These are phyloP conservation scores for Champsocephalus esox DNA, from an alignment of 2,797 vertebrate genomes.

Conservation along the genomic window DNA sequence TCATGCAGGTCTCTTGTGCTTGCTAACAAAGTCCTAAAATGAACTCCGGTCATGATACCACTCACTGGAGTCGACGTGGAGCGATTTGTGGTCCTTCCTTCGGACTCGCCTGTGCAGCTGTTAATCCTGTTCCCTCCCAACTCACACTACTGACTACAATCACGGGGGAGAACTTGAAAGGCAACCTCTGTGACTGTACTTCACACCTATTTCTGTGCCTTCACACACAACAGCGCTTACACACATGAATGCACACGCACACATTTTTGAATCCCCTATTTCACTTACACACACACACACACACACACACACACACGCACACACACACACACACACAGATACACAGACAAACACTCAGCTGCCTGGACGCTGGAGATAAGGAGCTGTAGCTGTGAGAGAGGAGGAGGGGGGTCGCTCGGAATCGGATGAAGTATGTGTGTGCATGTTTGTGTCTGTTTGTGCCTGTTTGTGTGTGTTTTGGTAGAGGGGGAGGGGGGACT, in stretches of 20 bases:
- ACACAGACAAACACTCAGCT: constrained; percentile 73
- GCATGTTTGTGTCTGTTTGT: constrained; percentile 49
- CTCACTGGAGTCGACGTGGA: constrained; percentile 21
- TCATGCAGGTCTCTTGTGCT: neutral
- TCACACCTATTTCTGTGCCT: constrained; percentile 77
- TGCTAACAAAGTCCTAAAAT: constrained; percentile 24
- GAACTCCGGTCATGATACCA: constrained; percentile 25
- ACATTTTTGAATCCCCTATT: constrained; percentile 31
- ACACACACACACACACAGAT: constrained; percentile 29
- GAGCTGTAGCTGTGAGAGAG: constrained; percentile 71
- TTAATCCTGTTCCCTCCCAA: constrained; percentile 56
- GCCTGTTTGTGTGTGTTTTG: constrained; percentile 50
- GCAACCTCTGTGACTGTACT: constrained; percentile 76
- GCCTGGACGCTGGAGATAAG: constrained; percentile 84
- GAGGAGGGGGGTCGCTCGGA: constrained; percentile 17
- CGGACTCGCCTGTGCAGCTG: constrained; percentile 52
- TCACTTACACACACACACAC: constrained; percentile 22
- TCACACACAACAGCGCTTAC: constrained; percentile 56
- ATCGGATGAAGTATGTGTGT: constrained; percentile 50
- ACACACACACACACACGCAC: constrained; percentile 55
- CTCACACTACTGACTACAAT: constrained; percentile 42
- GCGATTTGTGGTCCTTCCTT: constrained; percentile 41
- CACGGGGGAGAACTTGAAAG: constrained; percentile 65
- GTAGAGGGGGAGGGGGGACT: constrained; percentile 17
- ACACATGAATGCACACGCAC: constrained; percentile 43